Percentiles rank a stretch among this genome's conserved stretches.
Evolutionary conservation across 2,797 vertebrate species (phyloP).

Genomic region (Tamandua tetradactyla): DNA sequence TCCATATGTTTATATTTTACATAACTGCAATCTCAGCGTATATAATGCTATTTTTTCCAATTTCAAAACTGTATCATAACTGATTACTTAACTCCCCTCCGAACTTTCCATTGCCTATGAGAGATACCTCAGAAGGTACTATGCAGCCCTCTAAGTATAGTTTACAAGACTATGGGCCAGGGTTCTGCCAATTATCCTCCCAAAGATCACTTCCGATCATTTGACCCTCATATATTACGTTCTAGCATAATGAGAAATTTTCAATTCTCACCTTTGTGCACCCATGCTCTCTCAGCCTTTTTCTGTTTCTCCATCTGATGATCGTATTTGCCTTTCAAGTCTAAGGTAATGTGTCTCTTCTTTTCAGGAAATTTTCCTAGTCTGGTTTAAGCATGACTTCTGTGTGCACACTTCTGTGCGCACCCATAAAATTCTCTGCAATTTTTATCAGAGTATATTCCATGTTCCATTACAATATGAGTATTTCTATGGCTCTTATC

Average conservation of each 20-base stretch:
- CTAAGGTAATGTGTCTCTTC: conserved; percentile 10
- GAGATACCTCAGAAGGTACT: background rate
- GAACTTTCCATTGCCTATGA: background rate
- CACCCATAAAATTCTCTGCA: background rate
- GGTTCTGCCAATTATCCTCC: conserved; percentile 4
- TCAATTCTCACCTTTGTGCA: conserved; percentile 39
- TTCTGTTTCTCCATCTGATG: conserved; percentile 34
- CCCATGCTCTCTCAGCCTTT: conserved; percentile 10
- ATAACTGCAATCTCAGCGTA: background rate
- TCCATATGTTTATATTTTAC: background rate
- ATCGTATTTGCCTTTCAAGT: conserved; percentile 51
- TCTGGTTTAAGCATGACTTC: background rate
- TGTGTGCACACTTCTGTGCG: background rate
- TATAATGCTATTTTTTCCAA: background rate
- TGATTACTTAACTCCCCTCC: background rate
- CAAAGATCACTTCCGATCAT: conserved; percentile 3
- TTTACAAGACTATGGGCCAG: background rate
- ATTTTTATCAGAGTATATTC: background rate
- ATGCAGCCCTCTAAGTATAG: background rate
- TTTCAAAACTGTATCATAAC: background rate
- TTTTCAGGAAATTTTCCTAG: conserved; percentile 20
- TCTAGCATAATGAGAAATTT: conserved; percentile 33
- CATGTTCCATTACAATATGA: background rate
- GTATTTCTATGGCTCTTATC: background rate
- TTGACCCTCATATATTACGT: conserved; percentile 8